Base-by-base conservation (phyloP, 2,113 vertebrate species). In the Abramis brama region DNA sequence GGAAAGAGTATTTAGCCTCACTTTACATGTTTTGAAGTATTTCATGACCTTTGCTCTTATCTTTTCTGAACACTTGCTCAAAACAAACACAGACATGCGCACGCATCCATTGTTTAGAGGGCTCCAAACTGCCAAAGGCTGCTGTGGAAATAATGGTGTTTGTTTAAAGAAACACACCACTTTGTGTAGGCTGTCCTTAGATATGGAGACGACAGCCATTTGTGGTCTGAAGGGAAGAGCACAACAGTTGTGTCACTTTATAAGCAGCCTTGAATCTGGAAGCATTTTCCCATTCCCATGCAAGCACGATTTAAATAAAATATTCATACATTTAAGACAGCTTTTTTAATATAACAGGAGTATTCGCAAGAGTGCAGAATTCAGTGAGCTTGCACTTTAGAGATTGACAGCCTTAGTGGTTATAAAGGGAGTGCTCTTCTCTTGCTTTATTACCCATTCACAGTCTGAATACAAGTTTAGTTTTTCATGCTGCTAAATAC, bases 61-160 rank as follows among this genome's bases (percentile, higher is more conserved):
- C 55, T 39, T 59, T 73, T 59, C 45, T 5, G 36, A 70, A 50
- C 8, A 1, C 25, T 77, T 55, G 36, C 66, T 59, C 82, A 36
- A 62, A 62, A 27, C 55, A 76, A 43, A 60, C 13, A 50, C 83
- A 47, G 13, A 39, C 10, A 84, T 52, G 23, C 23, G 10, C 71
- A 84, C 64, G 19, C 50, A 81, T 23, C 17, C 25, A 75, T 55
- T 85, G 55, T 84, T 86, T 81, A 64, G 80, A 52, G 80, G 27
- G 25, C n/a, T 19, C 21, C 39, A 52, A 6, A 82, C 33, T 36
- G 13, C 55, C 57, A 25, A 83, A 55, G 47, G 30, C 78, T 64
- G 57, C 64, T 27, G 30, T 52, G 57, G 59, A 71, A 74, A 74
- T 43, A 73, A 86, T 75, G 39, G 59, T 75, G 78, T 70, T 85